Evolutionary conservation across 1,140 invertebrate genomes (phyloP).

Genomic region (Drosophila obscura): DNA sequence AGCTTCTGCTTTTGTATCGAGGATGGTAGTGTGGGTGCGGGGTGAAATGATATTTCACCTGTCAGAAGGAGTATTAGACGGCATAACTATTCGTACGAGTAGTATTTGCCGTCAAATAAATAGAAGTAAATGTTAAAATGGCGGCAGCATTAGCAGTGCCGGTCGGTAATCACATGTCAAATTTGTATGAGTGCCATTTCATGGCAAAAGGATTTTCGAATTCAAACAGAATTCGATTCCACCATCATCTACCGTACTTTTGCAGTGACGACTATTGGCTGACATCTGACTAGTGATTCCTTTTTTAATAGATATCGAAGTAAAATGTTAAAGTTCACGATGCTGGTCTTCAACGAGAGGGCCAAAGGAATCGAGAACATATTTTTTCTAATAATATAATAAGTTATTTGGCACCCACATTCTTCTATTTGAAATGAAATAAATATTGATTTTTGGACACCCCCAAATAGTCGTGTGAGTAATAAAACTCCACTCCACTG

Average conservation of each 20-base stretch:
- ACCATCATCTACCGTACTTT: slow-evolving; percentile 7
- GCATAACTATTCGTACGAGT: slow-evolving; percentile 31
- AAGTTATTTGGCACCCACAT: slow-evolving; percentile 12
- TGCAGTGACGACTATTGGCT: slow-evolving; percentile 15
- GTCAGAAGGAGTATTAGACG: slow-evolving; percentile 35
- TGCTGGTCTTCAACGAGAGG: too few relatives aligned
- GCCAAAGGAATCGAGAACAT: too few relatives aligned
- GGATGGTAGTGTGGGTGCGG: too few relatives aligned
- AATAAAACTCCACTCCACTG: slow-evolving; percentile 55
- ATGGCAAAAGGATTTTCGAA: slow-evolving; percentile 54
- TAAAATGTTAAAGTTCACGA: slow-evolving; percentile 7
- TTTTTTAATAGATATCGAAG: slow-evolving; percentile 25
- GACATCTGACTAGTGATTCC: slow-evolving; percentile 34
- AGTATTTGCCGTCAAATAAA: slow-evolving; percentile 8
- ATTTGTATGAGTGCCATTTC: slow-evolving; percentile 49
- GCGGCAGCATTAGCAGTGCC: slow-evolving; percentile 53
- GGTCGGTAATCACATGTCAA: slow-evolving; percentile 62
- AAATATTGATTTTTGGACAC: slow-evolving; percentile 57
- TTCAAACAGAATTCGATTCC: slow-evolving; percentile 9
- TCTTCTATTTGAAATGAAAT: slow-evolving; percentile 52
- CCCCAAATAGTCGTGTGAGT: not conserved
- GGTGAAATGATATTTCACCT: slow-evolving; percentile 31
- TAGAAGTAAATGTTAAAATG: slow-evolving; percentile 48
- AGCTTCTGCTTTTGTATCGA: slow-evolving; percentile 21
- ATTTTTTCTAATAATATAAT: too few relatives aligned